These are phyloP conservation scores for Aplochiton taeniatus DNA, from an alignment of 2,797 vertebrate species.

Conservation along the genomic window DNA sequence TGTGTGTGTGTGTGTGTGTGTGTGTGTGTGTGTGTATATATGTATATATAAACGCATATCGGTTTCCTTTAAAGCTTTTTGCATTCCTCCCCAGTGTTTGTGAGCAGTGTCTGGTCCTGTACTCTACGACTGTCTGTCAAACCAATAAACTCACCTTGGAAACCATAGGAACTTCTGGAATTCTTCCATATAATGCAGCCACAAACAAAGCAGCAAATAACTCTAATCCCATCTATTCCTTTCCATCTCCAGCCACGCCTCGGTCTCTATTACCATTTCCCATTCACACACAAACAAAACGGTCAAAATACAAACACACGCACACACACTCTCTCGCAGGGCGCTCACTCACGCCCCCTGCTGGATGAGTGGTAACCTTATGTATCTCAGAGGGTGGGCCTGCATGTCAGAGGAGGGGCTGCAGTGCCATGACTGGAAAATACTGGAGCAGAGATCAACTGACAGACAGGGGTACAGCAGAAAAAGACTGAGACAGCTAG, in stretches of 20 bases:
- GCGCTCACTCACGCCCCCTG: conserved; percentile 44
- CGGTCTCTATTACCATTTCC: not conserved
- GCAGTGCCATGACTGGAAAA: not conserved
- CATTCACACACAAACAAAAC: not conserved
- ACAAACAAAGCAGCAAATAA: not conserved
- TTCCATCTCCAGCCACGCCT: no score
- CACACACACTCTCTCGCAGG: not conserved
- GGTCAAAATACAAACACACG: not conserved
- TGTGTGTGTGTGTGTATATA: no score
- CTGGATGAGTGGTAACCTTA: conserved; percentile 14
- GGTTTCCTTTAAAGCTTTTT: conserved; percentile 9
- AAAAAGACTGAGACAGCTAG: not conserved
- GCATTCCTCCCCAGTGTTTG: conserved; percentile 31
- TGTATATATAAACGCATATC: no score
- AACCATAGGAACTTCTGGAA: not conserved
- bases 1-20: no score
- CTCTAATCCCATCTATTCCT: not conserved
- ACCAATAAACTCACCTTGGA: conserved; percentile 1
- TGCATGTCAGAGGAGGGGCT: conserved; percentile 27
- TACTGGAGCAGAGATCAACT: not conserved
- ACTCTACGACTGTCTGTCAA: conserved; percentile 5
- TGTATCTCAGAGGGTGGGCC: conserved; percentile 25
- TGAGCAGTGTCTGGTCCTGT: conserved; percentile 1
- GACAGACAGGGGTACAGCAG: not conserved
- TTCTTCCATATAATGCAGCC: not conserved